Percentiles rank a stretch among this genome's conserved stretches.
phyloP scores from a whole-genome alignment of 2,888 invertebrate genomes.

The Brachycybe producta region DNA sequence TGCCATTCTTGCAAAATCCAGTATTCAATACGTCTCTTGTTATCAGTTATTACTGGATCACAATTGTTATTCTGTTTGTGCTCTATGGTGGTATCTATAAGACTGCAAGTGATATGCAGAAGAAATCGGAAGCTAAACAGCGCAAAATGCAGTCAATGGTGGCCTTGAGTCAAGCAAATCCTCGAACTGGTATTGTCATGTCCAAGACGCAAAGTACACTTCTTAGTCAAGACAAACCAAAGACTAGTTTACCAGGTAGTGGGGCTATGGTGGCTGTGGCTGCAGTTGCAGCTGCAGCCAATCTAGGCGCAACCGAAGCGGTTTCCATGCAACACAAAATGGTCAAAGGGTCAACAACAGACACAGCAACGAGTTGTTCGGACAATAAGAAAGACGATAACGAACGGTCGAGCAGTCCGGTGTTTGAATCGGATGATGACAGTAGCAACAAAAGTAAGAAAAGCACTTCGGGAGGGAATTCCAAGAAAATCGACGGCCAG shows the following conservation, averaged over 20 bases:
- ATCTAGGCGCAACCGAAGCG: conserved; percentile 19
- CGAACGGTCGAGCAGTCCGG: conserved; percentile 79
- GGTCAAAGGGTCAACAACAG: conserved; percentile 45
- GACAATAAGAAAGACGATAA: conserved; percentile 31
- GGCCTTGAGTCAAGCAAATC: conserved; percentile 41
- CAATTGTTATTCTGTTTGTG: conserved; percentile 83
- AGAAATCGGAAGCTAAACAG: conserved; percentile 90
- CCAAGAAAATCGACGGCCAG: conserved; percentile 23
- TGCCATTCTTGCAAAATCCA: conserved; percentile 94
- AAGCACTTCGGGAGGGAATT: conserved; percentile 21
- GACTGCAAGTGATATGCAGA: conserved; percentile 94
- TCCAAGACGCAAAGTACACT: conserved; percentile 59
- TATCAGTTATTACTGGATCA: conserved; percentile 95
- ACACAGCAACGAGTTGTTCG: conserved; percentile 35
- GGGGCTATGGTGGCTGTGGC: not conserved
- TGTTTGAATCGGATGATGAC: conserved; percentile 90
- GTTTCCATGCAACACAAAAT: conserved; percentile 38
- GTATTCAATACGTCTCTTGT: conserved; percentile 94
- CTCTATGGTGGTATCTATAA: conserved; percentile 95
- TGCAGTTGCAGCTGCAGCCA: conserved; percentile 16
- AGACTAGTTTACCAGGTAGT: conserved; percentile 29
- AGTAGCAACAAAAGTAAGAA: conserved; percentile 23
- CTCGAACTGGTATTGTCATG: conserved; percentile 54
- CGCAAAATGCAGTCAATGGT: conserved; percentile 92
- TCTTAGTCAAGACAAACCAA: conserved; percentile 56